Percentiles rank a stretch among this genome's conserved stretches.
phyloP scores from a whole-genome alignment of 2,797 vertebrate genomes.

The Hippopotamyrus pictus region DNA sequence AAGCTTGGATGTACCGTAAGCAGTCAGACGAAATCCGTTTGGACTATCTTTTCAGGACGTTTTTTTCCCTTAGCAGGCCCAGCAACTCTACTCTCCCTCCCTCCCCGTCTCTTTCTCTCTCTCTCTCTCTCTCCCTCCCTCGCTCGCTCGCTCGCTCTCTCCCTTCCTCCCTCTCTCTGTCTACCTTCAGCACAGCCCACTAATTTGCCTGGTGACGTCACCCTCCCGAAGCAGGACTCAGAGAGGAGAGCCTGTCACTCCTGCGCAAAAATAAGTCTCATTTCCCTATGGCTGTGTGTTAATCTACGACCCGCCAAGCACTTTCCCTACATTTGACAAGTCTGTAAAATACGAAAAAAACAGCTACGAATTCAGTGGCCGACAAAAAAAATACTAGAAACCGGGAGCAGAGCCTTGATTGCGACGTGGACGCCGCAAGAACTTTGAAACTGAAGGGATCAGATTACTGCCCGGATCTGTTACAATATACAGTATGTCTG shows the following conservation, averaged over 20 bases:
- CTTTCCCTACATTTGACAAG: neutral
- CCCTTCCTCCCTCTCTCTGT: neutral
- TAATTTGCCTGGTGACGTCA: conserved; percentile 43
- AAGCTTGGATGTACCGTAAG: neutral
- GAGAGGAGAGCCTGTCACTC: neutral
- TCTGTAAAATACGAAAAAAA: neutral
- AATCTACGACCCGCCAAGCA: neutral
- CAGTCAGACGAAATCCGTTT: conserved; percentile 15
- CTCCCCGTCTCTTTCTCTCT: conserved; percentile 15
- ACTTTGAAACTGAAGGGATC: conserved; percentile 2
- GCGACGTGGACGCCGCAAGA: neutral
- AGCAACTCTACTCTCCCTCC: conserved; percentile 11
- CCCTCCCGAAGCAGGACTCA: conserved; percentile 27
- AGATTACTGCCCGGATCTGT: neutral
- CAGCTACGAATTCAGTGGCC: neutral
- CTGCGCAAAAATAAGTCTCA: neutral
- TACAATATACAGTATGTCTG: neutral
- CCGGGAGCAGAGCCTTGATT: neutral
- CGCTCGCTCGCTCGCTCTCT: no score
- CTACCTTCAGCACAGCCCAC: conserved; percentile 31
- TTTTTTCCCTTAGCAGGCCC: conserved; percentile 26
- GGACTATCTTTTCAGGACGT: conserved; percentile 10
- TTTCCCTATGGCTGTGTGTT: neutral
- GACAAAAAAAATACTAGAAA: neutral
- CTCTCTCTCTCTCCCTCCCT: conserved; percentile 12